Evolutionary conservation across 2,797 vertebrate species (phyloP).

Genomic region (Psittacula echo): DNA sequence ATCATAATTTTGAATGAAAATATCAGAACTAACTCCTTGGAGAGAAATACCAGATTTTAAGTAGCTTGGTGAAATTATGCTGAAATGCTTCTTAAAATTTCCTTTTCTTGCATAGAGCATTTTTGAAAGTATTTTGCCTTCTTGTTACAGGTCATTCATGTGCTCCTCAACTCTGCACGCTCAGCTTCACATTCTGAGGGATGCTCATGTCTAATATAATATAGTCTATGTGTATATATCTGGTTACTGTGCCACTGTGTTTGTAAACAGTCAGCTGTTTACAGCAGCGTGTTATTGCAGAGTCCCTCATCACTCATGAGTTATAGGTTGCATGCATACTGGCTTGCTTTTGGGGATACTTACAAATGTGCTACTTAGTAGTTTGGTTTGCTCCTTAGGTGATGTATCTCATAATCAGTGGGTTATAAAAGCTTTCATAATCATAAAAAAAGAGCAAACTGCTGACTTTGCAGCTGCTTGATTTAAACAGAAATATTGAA

Average conservation of each 20-base stretch:
- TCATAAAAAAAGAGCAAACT: conserved; percentile 1
- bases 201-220: neutral
- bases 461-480: neutral
- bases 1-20: neutral
- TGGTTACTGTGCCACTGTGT: neutral
- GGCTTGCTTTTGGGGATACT: neutral
- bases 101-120: neutral
- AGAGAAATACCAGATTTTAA: neutral
- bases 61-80: neutral
- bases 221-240: neutral
- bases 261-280: neutral
- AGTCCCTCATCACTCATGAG: neutral
- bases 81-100: neutral
- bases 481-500: neutral
- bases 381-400: neutral
- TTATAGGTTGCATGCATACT: neutral
- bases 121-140: neutral
- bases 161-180: neutral
- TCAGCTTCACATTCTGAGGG: neutral
- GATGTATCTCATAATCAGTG: neutral
- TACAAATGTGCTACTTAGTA: neutral
- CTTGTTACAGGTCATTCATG: neutral
- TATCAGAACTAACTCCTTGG: neutral
- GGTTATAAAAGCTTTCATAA: neutral
- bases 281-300: neutral